Evolutionary conservation across 2,797 vertebrate genomes (phyloP), one percentile per base, ranked within the genome.

Genomic region (Typhlichthys subterraneus): DNA sequence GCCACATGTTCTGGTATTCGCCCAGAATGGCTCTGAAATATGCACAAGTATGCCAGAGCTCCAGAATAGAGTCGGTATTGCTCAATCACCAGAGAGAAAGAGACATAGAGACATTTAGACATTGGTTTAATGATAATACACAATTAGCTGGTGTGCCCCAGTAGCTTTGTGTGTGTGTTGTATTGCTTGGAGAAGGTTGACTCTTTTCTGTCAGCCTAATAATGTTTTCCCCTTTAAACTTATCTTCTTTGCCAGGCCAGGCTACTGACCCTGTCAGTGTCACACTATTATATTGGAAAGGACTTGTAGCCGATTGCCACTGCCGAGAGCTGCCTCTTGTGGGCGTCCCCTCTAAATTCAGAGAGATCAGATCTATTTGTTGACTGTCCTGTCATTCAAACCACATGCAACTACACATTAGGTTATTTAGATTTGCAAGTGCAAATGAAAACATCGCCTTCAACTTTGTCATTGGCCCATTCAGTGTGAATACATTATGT

Each of bases 1-100:
- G 85, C 82, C 77, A 76, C 83, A 85, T 84, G 83, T 86, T 62
- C 84, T 86, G 70, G 64, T 83, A 53, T 80, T 85, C 63, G 58
- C 83, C 76, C 76, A 83, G 76, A 81, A 76, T 59, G 67, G 70
- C 82, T 84, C 81, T 51, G 63, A 84, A 88, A 85, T 82, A 63
- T 72, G 48, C 69, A 55, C 51, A 52, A 55, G 63, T 50, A 60
- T 74, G 70, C 69, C 65, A 72, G 63, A 77, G 67, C 59, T 63
- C 31, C 61, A 72, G 71, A 69, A 52, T 66, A 76, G 56, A 53
- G 38, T 65, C 69, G 67, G 52, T 60, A 78, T 85, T 88, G 70
- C 76, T 54, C 73, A 85, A 83, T 85, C 53, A 45, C 61, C 79
- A 69, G 53, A 68, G n/a, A 29, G 14, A 23, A 29, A 45, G 61